These are phyloP conservation scores for Mesocentrotus franciscanus DNA, from an alignment of 53 echinoderm and acorn worm genomes.

Conservation along the genomic window DNA sequence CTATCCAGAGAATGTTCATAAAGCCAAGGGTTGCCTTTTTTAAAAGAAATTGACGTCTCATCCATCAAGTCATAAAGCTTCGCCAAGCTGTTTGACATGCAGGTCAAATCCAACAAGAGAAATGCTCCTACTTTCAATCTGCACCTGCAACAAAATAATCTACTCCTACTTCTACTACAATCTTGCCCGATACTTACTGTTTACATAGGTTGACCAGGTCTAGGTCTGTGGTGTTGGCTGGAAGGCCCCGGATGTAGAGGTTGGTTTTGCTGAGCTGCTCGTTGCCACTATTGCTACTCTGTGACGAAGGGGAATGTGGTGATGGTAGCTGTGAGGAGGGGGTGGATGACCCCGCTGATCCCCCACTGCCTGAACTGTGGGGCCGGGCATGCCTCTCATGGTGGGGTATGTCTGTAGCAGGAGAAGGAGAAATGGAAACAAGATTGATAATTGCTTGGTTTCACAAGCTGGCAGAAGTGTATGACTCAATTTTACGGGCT, in stretches of 20 bases:
- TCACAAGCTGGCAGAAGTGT: background rate
- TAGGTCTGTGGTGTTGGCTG: slow-evolving; percentile 92
- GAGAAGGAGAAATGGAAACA: slow-evolving; percentile 25
- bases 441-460: background rate
- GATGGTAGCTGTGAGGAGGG: slow-evolving; percentile 93
- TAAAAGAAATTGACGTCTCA: too few relatives aligned
- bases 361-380: slow-evolving; percentile 86
- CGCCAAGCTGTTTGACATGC: too few relatives aligned
- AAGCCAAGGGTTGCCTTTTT: too few relatives aligned
- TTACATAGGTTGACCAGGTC: slow-evolving; percentile 92
- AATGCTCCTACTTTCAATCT: background rate
- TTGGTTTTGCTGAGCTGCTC: slow-evolving; percentile 98
- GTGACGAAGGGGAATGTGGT: slow-evolving; percentile 89
- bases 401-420: slow-evolving; percentile 87
- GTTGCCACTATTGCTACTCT: slow-evolving; percentile 77
- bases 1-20: too few relatives aligned
- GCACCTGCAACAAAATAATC: background rate
- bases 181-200: slow-evolving; percentile 76
- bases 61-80: too few relatives aligned
- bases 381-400: slow-evolving; percentile 94
- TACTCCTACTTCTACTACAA: slow-evolving; percentile 15
- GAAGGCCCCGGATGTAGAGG: slow-evolving; percentile 97
- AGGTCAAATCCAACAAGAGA: too few relatives aligned
- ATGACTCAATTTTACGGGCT: background rate
- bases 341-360: slow-evolving; percentile 85